Percentiles rank a stretch among this genome's conserved stretches.
Evolutionary conservation across 2,797 vertebrate genomes (phyloP).

Genomic region (Masticophis lateralis): DNA sequence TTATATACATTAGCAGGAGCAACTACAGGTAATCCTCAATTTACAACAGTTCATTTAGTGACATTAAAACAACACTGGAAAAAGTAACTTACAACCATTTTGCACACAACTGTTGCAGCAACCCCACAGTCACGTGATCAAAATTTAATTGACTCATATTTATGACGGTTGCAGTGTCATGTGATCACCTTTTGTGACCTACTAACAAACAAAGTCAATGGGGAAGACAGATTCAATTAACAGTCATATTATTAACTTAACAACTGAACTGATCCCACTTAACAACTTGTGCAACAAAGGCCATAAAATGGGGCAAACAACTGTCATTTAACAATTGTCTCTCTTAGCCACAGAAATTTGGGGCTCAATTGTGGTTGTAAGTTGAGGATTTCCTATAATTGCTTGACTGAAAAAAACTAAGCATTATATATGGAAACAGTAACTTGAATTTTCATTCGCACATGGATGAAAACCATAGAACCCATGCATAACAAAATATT

Average conservation of each 20-base stretch:
- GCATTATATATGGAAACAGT: not conserved
- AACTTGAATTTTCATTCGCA: not conserved
- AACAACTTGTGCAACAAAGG: not conserved
- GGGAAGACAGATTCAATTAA: not conserved
- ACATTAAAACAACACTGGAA: not conserved
- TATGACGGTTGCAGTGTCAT: not conserved
- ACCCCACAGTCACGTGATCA: not conserved
- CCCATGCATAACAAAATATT: not conserved
- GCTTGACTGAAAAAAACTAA: not conserved
- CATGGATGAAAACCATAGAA: not conserved
- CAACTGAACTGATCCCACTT: not conserved
- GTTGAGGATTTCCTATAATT: not conserved
- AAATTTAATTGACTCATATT: not conserved
- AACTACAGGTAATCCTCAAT: not conserved
- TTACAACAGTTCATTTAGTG: not conserved
- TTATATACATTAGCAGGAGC: not conserved
- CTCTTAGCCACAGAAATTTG: not conserved
- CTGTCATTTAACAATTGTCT: not conserved
- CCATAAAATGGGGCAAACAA: not conserved
- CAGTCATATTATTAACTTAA: not conserved
- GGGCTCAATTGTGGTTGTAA: not conserved
- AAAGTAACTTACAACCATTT: not conserved
- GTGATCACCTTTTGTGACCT: not conserved
- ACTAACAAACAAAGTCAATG: not conserved
- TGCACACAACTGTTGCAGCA: not conserved